Evolutionary conservation across 2,113 vertebrate species (phyloP).

Genomic region (Tapirus terrestris): DNA sequence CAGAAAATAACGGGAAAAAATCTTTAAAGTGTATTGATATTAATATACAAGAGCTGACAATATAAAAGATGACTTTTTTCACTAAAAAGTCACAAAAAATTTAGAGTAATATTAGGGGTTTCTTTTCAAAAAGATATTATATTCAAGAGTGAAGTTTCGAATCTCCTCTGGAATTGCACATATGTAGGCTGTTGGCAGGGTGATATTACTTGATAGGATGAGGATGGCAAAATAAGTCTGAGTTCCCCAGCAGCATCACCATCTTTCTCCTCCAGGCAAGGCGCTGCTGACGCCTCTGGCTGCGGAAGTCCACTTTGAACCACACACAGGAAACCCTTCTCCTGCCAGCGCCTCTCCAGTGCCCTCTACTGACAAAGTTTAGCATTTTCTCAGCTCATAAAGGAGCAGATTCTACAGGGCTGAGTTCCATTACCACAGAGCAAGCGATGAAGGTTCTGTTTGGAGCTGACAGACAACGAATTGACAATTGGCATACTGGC

Average conservation of each 20-base stretch:
- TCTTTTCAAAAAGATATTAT: neutral
- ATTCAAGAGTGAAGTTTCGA: neutral
- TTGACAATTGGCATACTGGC: neutral
- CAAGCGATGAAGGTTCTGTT: neutral
- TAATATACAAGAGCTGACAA: neutral
- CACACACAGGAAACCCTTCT: neutral
- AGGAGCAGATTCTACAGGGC: too few relatives aligned
- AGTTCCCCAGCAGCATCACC: neutral
- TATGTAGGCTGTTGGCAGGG: neutral
- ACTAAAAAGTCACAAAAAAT: neutral
- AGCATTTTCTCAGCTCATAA: neutral
- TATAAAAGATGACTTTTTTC: neutral
- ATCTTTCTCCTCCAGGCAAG: neutral
- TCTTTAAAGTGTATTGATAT: neutral
- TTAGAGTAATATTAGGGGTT: neutral
- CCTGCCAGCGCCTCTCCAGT: too few relatives aligned
- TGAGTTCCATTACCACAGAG: too few relatives aligned
- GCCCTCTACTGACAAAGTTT: neutral
- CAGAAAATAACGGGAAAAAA: neutral
- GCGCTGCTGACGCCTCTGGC: neutral
- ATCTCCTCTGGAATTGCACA: neutral
- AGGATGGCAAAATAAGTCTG: neutral
- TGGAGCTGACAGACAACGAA: neutral
- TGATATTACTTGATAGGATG: neutral
- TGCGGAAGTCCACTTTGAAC: neutral